phyloP scores from a whole-genome alignment of 2,113 vertebrate species.

The Trematocara variabile region DNA sequence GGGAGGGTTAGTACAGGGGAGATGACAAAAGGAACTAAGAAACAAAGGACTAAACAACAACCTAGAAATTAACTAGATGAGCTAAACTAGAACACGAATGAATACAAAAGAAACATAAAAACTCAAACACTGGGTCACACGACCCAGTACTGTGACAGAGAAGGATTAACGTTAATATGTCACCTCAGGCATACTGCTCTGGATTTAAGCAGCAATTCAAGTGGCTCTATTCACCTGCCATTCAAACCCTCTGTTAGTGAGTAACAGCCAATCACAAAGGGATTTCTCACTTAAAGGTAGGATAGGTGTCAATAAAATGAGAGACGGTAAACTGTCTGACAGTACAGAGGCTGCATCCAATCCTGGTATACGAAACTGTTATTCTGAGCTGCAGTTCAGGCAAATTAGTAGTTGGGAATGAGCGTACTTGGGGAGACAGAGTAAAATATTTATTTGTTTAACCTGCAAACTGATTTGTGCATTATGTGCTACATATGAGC shows the following conservation, averaged over 20 bases:
- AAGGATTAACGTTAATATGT: neutral
- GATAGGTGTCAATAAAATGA: neutral
- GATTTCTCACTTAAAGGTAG: neutral
- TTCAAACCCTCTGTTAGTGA: neutral
- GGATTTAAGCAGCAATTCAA: neutral
- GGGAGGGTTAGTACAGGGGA: neutral
- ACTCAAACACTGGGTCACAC: neutral
- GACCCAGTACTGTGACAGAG: neutral
- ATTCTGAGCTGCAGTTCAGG: neutral
- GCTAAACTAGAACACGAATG: neutral
- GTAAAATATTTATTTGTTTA: neutral
- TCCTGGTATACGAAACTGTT: rapidly evolving
- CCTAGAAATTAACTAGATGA: neutral
- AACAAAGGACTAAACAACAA: neutral
- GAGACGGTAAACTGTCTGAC: neutral
- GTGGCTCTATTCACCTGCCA: neutral
- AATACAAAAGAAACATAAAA: neutral
- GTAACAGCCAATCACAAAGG: neutral
- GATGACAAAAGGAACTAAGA: rapidly evolving
- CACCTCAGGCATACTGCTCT: neutral
- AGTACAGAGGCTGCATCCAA: neutral
- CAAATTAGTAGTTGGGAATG: neutral
- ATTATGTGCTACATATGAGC: neutral
- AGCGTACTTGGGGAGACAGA: neutral
- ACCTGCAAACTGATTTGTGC: neutral